Evolutionary conservation across 1,140 invertebrate species (phyloP).

Genomic region (Tetraneura akinire): DNA sequence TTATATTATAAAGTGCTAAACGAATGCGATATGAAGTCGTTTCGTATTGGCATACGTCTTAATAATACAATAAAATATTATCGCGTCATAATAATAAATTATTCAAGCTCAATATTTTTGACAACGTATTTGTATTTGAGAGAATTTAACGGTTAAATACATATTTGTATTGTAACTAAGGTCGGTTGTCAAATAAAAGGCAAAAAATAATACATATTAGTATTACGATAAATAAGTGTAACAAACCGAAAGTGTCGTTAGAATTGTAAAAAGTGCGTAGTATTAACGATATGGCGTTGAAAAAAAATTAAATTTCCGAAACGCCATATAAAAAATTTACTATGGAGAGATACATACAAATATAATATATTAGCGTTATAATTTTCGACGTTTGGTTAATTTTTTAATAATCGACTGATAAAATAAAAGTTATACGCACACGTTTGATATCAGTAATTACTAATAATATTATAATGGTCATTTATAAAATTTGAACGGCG

Average conservation of each 20-base stretch:
- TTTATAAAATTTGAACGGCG: too few species aligned
- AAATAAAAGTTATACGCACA: too few species aligned
- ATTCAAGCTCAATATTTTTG: conserved; percentile 15
- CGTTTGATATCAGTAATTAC: too few species aligned
- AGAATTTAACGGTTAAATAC: not conserved
- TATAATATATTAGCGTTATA: too few species aligned
- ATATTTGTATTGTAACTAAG: not conserved
- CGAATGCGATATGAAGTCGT: not conserved
- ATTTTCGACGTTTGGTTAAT: too few species aligned
- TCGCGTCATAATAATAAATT: conserved; percentile 3
- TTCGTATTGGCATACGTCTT: not conserved
- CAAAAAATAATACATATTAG: too few species aligned
- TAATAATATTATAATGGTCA: too few species aligned
- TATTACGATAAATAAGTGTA: not conserved
- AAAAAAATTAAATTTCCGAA: too few species aligned
- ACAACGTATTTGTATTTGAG: not conserved
- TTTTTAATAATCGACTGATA: too few species aligned
- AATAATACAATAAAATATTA: not conserved
- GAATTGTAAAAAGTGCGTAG: not conserved
- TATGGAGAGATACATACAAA: too few species aligned
- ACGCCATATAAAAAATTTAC: too few species aligned
- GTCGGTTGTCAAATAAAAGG: not conserved
- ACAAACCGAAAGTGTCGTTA: not conserved
- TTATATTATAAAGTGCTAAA: not conserved
- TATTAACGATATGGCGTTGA: too few species aligned